Evolutionary conservation across 2,888 invertebrate species (phyloP), one percentile per base, ranked within the genome.

Genomic region (Tetranychus truncatus): DNA sequence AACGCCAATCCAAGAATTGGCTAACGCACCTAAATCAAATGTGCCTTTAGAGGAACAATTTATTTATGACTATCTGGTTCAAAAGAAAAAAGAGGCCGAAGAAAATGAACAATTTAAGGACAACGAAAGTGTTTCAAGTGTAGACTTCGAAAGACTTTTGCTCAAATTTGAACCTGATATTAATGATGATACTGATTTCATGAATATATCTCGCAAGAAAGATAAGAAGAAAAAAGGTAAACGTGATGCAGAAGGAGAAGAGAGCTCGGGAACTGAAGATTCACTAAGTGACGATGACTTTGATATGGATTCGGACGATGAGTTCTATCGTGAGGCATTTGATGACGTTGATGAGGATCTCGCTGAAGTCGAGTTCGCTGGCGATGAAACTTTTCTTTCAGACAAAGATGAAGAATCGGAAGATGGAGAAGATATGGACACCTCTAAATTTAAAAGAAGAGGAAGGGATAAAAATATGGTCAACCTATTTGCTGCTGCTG

Each of bases 11-110:
- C 45, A 72, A n/a, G 45, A 76, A 9, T 78, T 77, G 71, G 69
- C 77, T 5, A 74, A 77, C 18, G 75, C 76, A 71, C 72, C 78
- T 7, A 81, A 81, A 77, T 78, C 78, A 5, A 81, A 74, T 24
- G 90, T 96, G 80, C 95, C 95, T 0, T 91, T 91, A 0, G 96
- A 97, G 80, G 96, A 97, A 82, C 85, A 87, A 77, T 95, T 91
- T 82, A 85, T 93, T 79, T 89, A 91, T 81, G 87, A 87, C 86
- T 90, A 83, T 77, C 78, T 81, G 75, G 77, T 76, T 9, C 55
- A 76, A 55, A 72, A 76, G 44, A 67, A 45, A 5, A 9, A 78
- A 67, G 77, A 75, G 34, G 77, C 76, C 45, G 78, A 77, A 1
- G 78, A 79, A 66, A 76, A 74, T 21, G 77, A 78, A 18, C 78